A percentile compares a stretch with the other conserved stretches of the same genome.
Conservation (phyloP, 2,888 invertebrate species). For the Drosophila nr. perissopoda region DNA sequence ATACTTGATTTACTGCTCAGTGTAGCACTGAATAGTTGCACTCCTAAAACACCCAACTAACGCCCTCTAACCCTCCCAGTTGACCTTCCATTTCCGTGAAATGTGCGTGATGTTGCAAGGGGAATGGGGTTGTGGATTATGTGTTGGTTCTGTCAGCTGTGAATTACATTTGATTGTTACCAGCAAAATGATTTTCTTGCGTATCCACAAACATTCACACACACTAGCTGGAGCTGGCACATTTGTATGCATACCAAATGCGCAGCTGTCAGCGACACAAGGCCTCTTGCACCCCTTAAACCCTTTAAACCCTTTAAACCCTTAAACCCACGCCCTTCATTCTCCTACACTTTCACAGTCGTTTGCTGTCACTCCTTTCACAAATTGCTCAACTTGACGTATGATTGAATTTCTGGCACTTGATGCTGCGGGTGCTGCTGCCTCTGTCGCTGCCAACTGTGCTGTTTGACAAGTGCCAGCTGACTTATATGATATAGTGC, state of each 20-base stretch:
- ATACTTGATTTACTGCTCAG: conserved; percentile 1
- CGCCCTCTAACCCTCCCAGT: background rate
- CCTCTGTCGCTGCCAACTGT: conserved; percentile 9
- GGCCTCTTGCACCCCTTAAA: background rate
- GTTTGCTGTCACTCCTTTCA: conserved; percentile 37
- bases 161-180: conserved; percentile 74
- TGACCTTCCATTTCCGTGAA: conserved; percentile 54
- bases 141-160: conserved; percentile 53
- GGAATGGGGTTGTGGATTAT: background rate
- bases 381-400: conserved; percentile 63
- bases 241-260: conserved; percentile 48
- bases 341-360: conserved; percentile 1
- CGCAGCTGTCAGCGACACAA: conserved; percentile 62
- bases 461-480: conserved; percentile 12
- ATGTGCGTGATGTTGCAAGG: conserved; percentile 41
- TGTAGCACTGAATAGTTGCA: background rate
- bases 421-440: conserved; percentile 30
- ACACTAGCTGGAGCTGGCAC: background rate
- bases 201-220: conserved; percentile 16
- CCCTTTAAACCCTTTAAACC: background rate
- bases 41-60: background rate
- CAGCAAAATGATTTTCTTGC: conserved; percentile 60
- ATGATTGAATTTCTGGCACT: conserved; percentile 76
- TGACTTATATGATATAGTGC: conserved; percentile 9
- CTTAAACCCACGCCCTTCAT: background rate